These are phyloP conservation scores for Caranx melampygus DNA, from an alignment of 2,113 vertebrate species.

Conservation along the genomic window DNA sequence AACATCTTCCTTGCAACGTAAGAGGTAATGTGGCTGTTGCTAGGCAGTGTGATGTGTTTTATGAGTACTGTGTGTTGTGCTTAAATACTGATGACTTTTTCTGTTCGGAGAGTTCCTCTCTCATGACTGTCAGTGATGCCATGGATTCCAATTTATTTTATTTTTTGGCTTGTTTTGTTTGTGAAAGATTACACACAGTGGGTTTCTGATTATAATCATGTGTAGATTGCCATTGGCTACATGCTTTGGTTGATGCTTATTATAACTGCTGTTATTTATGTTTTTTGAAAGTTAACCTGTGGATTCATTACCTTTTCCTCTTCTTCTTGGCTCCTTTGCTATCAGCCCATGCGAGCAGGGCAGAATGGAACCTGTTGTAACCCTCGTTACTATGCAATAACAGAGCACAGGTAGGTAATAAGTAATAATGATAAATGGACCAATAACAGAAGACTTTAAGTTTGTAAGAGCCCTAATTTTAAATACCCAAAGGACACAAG, in stretches of 20 bases:
- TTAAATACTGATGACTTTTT: too few species aligned
- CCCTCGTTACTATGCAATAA: too few species aligned
- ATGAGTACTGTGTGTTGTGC: too few species aligned
- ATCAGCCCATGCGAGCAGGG: slow-evolving; percentile 56
- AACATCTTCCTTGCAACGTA: too few species aligned
- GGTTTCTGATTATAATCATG: slow-evolving; percentile 41
- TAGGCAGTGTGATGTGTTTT: too few species aligned
- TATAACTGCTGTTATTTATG: not conserved
- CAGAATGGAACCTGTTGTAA: slow-evolving; percentile 40
- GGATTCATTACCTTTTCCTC: slow-evolving; percentile 37
- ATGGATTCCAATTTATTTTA: slow-evolving; percentile 28
- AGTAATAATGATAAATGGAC: too few species aligned
- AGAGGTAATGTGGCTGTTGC: too few species aligned
- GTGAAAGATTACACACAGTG: slow-evolving; percentile 33
- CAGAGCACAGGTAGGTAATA: too few species aligned
- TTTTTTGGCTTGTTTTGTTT: slow-evolving; percentile 43
- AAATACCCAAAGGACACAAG: too few species aligned
- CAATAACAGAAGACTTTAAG: too few species aligned
- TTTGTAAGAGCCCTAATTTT: too few species aligned
- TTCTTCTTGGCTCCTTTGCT: slow-evolving; percentile 32
- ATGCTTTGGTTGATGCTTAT: slow-evolving; percentile 16
- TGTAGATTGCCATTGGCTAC: slow-evolving; percentile 28
- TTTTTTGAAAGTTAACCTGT: slow-evolving; percentile 21
- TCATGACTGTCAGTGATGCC: slow-evolving; percentile 9
- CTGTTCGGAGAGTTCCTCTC: slow-evolving; percentile 5